Conservation (phyloP, 1,140 invertebrate genomes). For the Drosophila pandora region DNA sequence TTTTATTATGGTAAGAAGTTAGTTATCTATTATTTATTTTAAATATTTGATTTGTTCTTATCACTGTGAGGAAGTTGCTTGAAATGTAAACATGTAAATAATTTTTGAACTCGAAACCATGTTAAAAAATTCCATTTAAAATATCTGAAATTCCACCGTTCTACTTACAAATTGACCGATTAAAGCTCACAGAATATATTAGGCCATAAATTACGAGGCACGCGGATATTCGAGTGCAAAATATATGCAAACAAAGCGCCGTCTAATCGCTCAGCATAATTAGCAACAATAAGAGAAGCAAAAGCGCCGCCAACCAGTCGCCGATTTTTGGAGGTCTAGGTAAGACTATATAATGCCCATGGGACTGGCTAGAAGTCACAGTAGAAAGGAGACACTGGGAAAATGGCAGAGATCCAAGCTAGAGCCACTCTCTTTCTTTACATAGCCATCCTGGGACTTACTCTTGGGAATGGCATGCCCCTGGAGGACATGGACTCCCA, state of each 20-base stretch:
- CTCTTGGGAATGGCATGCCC: constrained; percentile 7
- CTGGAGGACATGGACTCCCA: constrained; percentile 50
- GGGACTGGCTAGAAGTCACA: constrained; percentile 2
- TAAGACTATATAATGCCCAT: constrained; percentile 48
- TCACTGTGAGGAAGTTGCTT: not conserved
- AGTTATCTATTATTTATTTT: too few relatives aligned
- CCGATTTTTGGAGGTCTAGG: constrained; percentile 64
- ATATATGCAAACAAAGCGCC: constrained; percentile 62
- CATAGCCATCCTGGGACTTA: constrained; percentile 15
- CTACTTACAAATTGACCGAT: constrained; percentile 42
- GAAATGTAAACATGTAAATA: not conserved
- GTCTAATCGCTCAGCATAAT: constrained; percentile 42
- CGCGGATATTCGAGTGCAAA: constrained; percentile 40
- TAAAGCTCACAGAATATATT: constrained; percentile 42
- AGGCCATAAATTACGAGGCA: constrained; percentile 54
- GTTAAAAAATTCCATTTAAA: not conserved
- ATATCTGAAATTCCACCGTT: not conserved
- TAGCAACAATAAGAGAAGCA: constrained; percentile 14
- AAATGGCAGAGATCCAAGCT: constrained; percentile 49
- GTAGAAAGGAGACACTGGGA: constrained; percentile 16
- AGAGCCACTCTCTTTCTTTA: constrained; percentile 9
- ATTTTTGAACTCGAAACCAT: not conserved
- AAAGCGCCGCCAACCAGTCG: constrained; percentile 15
- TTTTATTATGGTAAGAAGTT: too few relatives aligned
- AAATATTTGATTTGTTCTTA: too few relatives aligned